Conservation (phyloP, 2,797 vertebrate genomes). For the Hydrocynus forskahlii region DNA sequence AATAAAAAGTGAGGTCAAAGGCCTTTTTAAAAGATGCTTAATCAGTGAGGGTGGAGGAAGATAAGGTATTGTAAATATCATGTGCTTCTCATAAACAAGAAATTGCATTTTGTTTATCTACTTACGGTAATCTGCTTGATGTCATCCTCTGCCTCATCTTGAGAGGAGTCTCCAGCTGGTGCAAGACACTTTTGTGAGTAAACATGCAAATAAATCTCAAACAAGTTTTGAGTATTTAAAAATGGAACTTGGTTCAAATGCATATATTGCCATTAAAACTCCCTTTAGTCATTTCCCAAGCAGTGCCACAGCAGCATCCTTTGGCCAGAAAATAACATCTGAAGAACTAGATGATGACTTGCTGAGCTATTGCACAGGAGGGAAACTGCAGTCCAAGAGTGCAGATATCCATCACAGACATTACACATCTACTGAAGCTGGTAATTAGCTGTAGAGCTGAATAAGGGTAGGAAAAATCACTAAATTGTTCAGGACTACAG, state of each 20-base stretch:
- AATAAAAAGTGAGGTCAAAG: neutral
- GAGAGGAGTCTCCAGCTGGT: slow-evolving; percentile 96
- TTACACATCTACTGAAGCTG: too few relatives aligned
- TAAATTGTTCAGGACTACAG: neutral
- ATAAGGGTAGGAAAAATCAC: neutral
- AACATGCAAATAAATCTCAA: neutral
- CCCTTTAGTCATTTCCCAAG: too few relatives aligned
- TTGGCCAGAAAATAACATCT: too few relatives aligned
- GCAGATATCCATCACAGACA: too few relatives aligned
- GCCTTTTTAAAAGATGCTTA: neutral
- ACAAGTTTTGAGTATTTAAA: neutral
- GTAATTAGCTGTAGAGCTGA: too few relatives aligned
- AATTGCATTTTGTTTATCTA: too few relatives aligned
- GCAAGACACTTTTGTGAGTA: slow-evolving; percentile 16
- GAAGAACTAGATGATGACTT: too few relatives aligned
- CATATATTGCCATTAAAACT: too few relatives aligned
- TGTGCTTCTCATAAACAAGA: neutral
- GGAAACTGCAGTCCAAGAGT: too few relatives aligned
- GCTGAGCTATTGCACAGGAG: too few relatives aligned
- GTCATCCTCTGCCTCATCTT: slow-evolving; percentile 96
- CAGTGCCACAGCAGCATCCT: too few relatives aligned
- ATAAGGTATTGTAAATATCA: neutral
- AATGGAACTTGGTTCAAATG: too few relatives aligned
- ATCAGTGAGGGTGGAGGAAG: neutral
- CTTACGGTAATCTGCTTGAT: slow-evolving; percentile 95